A percentile compares a stretch with the other conserved stretches of the same genome.
phyloP scores from a whole-genome alignment of 35 echinoderm and acorn worm species.

The Amphiura filiformis region DNA sequence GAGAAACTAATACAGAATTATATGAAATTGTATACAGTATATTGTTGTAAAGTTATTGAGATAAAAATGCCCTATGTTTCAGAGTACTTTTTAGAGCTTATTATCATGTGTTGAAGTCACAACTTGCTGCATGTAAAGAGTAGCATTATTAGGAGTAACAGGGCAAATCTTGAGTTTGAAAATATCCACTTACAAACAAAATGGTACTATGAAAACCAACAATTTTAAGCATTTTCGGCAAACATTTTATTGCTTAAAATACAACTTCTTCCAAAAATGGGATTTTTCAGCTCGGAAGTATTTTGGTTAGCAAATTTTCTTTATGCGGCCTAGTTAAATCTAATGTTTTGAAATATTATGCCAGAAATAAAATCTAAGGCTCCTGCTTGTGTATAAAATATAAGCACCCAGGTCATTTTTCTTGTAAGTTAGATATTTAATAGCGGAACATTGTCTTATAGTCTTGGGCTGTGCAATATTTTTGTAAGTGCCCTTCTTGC shows the following conservation, averaged over 20 bases:
- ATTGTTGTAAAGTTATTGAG: not conserved
- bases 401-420: not conserved
- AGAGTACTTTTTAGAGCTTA: not conserved
- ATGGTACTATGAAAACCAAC: too few species aligned
- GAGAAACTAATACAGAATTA: not conserved
- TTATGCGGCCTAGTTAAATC: too few species aligned
- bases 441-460: not conserved
- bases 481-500: slow-evolving; percentile 7
- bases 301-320: too few species aligned
- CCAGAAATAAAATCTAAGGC: not conserved
- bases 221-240: too few species aligned
- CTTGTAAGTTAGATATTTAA: not conserved
- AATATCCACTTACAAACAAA: not conserved
- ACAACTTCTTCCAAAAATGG: not conserved
- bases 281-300: not conserved
- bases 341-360: too few species aligned
- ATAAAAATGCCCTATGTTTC: not conserved
- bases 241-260: too few species aligned
- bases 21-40: slow-evolving; percentile 3
- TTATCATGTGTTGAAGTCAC: not conserved
- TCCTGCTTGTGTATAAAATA: not conserved
- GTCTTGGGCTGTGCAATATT: not conserved
- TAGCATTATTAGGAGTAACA: not conserved
- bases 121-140: not conserved
- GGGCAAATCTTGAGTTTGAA: not conserved